Base-by-base conservation (phyloP, 1,140 invertebrate species). In the Macrostomum lignano region DNA sequence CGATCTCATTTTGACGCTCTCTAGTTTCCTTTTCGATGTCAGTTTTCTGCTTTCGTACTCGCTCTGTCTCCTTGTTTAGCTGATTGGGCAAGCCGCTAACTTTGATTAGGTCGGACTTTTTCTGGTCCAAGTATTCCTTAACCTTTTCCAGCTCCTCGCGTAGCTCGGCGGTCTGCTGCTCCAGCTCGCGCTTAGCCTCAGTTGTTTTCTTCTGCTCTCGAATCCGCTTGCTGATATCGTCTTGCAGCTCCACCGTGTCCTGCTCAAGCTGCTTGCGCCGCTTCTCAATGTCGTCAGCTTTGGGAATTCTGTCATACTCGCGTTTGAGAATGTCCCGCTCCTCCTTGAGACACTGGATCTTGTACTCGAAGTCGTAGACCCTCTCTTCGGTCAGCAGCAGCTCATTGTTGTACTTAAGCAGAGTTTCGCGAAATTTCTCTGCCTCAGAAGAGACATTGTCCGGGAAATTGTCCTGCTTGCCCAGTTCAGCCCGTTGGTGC, bases 181-280 rank as follows among this genome's bases (percentile, higher is more conserved):
- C 47, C 39, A 58, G 44, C 14, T 58, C 55, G 21, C 41, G 32
- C 22, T 55, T 54, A 14, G 56, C 39, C 29, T 55, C 46, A 36
- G 55, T 52, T 7, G 52, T 45, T 39, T 54, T 54, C 31, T 53
- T 52, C 33, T 58, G 51, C n/a, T 53, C 43, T 39, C 57, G 14
- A 15, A 15, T 28, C 3, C 19, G 14, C 26, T 28, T 15, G 19
- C 15, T 28, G 5, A 17, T 13, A 32, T 7, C 9, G 21, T 31
- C 10, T 25, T 21, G 14, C 10, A 25, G n/a, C 13, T 11, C 4
- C 13, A 10, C 3, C 2, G 3, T 26, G 17, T 13, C 7, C 9
- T 9, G 2, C 7, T 9, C 11, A 17, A 4, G 14, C 2, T n/a
- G n/a, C n/a, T n/a, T n/a, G n/a, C n/a, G n/a, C n/a, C n/a, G 3